Evolutionary conservation across 2,113 vertebrate species (phyloP).

Genomic region (Urocolius indicus): DNA sequence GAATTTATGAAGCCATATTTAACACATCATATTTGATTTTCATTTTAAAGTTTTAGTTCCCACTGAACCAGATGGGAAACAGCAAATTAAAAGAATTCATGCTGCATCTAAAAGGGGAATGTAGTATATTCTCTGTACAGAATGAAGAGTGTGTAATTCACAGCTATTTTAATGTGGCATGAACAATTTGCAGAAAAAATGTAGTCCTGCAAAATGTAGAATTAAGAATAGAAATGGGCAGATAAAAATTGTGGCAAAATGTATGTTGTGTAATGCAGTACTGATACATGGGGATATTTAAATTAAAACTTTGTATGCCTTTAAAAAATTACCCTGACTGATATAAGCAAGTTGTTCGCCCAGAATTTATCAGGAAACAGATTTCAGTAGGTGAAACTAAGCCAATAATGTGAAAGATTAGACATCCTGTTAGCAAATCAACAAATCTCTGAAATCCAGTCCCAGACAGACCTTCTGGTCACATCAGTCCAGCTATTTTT

Average conservation of each 20-base stretch:
- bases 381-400: not conserved
- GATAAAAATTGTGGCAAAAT: not conserved
- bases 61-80: not conserved
- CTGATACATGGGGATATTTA: not conserved
- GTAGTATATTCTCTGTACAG: not conserved
- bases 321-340: not conserved
- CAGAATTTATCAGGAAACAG: not conserved
- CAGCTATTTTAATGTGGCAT: not conserved
- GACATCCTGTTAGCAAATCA: not conserved
- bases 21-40: not conserved
- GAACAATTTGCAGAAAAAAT: slow-evolving; percentile 14
- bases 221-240: not conserved
- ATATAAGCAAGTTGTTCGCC: not conserved
- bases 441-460: not conserved
- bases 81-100: not conserved
- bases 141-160: not conserved
- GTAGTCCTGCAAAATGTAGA: not conserved
- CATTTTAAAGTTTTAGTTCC: not conserved
- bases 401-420: not conserved
- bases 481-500: not conserved
- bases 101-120: not conserved
- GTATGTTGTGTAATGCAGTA: not conserved
- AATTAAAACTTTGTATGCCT: not conserved
- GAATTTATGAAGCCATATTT: slow-evolving; percentile 3
- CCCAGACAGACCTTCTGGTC: not conserved